phyloP scores from a whole-genome alignment of 2,797 vertebrate genomes.

The Pseudochaenichthys georgianus region DNA sequence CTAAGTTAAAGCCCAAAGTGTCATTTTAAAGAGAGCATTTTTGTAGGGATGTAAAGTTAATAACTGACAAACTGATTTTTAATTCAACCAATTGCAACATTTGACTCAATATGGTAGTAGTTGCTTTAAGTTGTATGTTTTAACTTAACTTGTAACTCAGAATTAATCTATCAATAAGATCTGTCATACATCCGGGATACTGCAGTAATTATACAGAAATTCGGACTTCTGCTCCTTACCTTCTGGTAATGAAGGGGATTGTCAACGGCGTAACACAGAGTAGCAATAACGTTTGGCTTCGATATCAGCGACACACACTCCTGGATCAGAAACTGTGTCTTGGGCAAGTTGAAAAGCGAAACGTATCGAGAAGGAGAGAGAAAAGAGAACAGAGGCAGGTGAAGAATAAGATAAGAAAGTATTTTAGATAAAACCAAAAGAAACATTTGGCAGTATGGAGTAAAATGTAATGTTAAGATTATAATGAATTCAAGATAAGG shows the following conservation, averaged over 20 bases:
- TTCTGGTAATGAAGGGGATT: conserved; percentile 99
- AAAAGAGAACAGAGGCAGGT: conserved; percentile 53
- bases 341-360: conserved; percentile 70
- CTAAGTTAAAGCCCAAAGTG: not conserved
- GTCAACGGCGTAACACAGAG: conserved; percentile 99
- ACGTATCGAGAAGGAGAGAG: conserved; percentile 31
- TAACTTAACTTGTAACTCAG: not conserved
- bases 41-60: not conserved
- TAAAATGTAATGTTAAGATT: no score
- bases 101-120: not conserved
- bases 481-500: no score
- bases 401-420: conserved; percentile 38
- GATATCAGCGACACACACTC: conserved; percentile 99
- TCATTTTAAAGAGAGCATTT: not conserved
- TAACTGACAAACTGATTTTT: not conserved
- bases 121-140: not conserved
- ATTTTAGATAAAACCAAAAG: not conserved
- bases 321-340: conserved; percentile 99
- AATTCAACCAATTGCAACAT: not conserved
- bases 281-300: conserved; percentile 99
- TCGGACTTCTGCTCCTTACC: conserved; percentile 81
- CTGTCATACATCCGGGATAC: not conserved
- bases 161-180: not conserved
- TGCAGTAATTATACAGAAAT: not conserved
- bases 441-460: not conserved